Conservation (phyloP, 2,113 vertebrate genomes). For the Ciconia boyciana region DNA sequence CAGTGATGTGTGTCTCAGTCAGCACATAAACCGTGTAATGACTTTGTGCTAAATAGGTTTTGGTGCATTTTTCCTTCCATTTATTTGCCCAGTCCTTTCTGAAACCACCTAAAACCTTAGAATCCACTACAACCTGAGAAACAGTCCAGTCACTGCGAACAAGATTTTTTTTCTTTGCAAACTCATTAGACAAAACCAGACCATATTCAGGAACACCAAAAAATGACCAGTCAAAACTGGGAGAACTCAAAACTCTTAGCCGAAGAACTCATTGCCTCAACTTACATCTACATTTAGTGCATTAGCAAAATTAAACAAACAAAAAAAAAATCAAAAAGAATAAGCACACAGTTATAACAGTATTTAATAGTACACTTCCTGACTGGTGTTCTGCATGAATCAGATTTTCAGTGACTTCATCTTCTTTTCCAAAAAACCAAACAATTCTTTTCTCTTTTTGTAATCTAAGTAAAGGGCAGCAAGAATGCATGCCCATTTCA, state of each 20-base stretch:
- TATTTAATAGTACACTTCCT: not conserved
- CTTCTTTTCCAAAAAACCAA: not conserved
- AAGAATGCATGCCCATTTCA: not conserved
- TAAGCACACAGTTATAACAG: not conserved
- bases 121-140: not conserved
- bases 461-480: not conserved
- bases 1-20: not conserved
- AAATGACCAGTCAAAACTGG: not conserved
- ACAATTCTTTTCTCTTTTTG: not conserved
- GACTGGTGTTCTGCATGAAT: not conserved
- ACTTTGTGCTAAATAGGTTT: not conserved
- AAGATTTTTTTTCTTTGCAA: not conserved
- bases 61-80: not conserved
- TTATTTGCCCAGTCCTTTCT: not conserved
- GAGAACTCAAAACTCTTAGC: not conserved
- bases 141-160: rapidly evolving
- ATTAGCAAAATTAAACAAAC: not conserved
- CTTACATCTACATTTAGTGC: not conserved
- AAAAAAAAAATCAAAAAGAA: not conserved
- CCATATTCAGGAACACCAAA: not conserved
- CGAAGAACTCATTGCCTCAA: not conserved
- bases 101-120: not conserved
- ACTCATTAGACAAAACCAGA: not conserved
- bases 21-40: not conserved
- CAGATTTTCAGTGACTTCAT: not conserved